Evolutionary conservation across 1,140 invertebrate genomes (phyloP).

Genomic region (Bombus confusus): DNA sequence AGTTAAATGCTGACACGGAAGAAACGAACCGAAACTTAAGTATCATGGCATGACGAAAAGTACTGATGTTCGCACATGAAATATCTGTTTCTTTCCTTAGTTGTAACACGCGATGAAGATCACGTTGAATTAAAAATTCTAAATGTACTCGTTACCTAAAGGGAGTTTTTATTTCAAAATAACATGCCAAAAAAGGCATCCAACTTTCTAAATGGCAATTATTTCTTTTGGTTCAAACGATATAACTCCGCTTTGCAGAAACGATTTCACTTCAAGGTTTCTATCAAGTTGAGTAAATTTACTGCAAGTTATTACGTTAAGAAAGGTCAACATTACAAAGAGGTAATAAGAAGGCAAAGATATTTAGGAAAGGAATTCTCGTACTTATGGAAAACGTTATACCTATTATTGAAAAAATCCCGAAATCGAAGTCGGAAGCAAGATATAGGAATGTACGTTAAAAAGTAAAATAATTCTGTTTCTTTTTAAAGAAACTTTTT

Average conservation of each 20-base stretch:
- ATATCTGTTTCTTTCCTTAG: neutral
- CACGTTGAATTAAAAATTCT: neutral
- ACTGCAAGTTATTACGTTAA: neutral
- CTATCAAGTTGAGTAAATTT: neutral
- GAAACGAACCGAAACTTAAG: neutral
- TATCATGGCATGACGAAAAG: neutral
- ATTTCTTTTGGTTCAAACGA: neutral
- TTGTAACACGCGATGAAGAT: neutral
- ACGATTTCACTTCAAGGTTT: neutral
- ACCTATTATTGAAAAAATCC: too few relatives aligned
- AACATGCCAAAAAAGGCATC: neutral
- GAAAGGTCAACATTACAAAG: too few relatives aligned
- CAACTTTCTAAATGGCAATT: conserved; percentile 2
- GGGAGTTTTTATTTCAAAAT: neutral
- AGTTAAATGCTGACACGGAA: neutral
- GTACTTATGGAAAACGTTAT: too few relatives aligned
- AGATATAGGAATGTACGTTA: too few relatives aligned
- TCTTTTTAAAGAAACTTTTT: too few relatives aligned
- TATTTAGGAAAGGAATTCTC: neutral
- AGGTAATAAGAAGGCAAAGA: neutral
- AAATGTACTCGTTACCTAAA: neutral
- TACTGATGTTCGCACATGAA: too few relatives aligned
- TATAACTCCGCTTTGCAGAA: neutral
- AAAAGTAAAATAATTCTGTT: too few relatives aligned
- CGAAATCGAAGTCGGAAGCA: too few relatives aligned